Evolutionary conservation across 2,888 invertebrate species (phyloP).

Genomic region (Anaspis maculata): DNA sequence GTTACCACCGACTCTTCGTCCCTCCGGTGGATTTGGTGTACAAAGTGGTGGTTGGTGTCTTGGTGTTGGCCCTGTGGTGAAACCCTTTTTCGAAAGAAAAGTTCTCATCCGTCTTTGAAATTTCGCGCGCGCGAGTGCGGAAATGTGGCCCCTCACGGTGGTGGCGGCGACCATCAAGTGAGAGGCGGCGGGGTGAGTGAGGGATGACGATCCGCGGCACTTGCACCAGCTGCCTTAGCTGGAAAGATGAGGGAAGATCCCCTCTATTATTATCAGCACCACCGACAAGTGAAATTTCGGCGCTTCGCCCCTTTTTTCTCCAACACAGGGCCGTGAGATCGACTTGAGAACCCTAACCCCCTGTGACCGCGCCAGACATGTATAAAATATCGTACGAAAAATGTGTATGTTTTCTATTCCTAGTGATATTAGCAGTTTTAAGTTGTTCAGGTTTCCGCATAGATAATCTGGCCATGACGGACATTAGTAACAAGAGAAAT

Average conservation of each 20-base stretch:
- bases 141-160: neutral
- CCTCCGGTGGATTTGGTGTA: too few species aligned
- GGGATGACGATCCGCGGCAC: conserved; percentile 20
- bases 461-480: conserved; percentile 38
- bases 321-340: conserved; percentile 30
- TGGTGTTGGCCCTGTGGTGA: too few species aligned
- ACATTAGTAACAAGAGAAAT: conserved; percentile 33
- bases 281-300: conserved; percentile 28
- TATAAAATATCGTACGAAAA: conserved; percentile 41
- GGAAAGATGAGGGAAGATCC: conserved; percentile 38
- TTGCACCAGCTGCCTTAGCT: conserved; percentile 23
- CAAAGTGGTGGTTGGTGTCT: too few species aligned
- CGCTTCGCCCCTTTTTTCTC: conserved; percentile 32
- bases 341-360: conserved; percentile 8
- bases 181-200: conserved; percentile 14
- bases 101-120: too few species aligned
- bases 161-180: conserved; percentile 8
- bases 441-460: conserved; percentile 44
- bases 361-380: conserved; percentile 35
- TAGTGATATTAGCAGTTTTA: conserved; percentile 40
- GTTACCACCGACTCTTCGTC: neutral
- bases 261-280: conserved; percentile 31
- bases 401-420: conserved; percentile 43
- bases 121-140: neutral
- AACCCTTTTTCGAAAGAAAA: too few species aligned